phyloP scores from a whole-genome alignment of 2,797 vertebrate genomes.

The Betta splendens region DNA sequence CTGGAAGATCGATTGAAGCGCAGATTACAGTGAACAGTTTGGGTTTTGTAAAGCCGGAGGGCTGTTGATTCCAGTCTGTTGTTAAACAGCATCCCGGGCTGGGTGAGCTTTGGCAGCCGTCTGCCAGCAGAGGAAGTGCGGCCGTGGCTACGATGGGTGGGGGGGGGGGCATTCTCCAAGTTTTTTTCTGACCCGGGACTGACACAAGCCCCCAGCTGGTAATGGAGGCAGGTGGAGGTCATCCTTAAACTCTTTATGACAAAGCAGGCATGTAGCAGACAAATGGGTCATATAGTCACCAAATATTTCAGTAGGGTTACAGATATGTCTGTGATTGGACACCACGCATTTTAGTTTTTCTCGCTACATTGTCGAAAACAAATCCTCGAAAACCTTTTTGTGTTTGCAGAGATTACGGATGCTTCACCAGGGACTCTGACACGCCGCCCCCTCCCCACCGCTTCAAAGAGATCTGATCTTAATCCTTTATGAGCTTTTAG shows the following conservation, averaged over 20 bases:
- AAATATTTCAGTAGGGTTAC: no score
- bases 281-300: no score
- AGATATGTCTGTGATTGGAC: no score
- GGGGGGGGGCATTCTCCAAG: constrained; percentile 14
- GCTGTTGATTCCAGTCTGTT: constrained; percentile 60
- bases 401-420: constrained; percentile 33
- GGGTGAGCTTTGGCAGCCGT: constrained; percentile 61
- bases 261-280: constrained; percentile 8
- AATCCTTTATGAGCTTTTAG: constrained; percentile 44
- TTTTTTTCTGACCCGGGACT: constrained; percentile 45
- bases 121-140: constrained; percentile 63
- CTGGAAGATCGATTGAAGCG: constrained; percentile 36
- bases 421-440: constrained; percentile 33
- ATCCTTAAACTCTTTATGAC: constrained; percentile 21
- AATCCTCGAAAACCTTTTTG: constrained; percentile 25
- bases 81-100: constrained; percentile 47
- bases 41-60: constrained; percentile 22
- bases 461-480: constrained; percentile 56
- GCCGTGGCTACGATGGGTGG: no score
- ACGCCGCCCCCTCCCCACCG: constrained; percentile 29
- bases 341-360: background rate
- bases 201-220: constrained; percentile 46
- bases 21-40: constrained; percentile 37
- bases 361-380: constrained; percentile 14
- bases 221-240: constrained; percentile 59